Evolutionary conservation across 92 coral and sea anemone genomes (phyloP), one percentile per base, ranked within the genome.

Genomic region (Galaxea fascicularis): DNA sequence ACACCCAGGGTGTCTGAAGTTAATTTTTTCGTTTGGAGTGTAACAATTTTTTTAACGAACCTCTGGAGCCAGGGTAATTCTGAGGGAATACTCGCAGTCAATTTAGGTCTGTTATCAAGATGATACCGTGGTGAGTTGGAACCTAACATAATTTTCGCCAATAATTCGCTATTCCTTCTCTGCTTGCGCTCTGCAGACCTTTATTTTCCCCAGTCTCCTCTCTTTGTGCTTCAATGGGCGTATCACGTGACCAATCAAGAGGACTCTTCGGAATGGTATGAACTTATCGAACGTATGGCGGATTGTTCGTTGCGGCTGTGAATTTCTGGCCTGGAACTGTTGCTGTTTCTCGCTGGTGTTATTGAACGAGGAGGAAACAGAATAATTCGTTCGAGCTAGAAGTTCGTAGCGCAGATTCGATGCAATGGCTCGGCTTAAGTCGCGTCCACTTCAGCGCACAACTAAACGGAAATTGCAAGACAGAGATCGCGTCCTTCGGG

Each of bases 191-290:
- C n/a, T n/a, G n/a, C n/a, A n/a, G 41, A 35, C 41, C 41, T 6
- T 35, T 35, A 6, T 35, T 17, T 3, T 16, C 8, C 53, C 80
- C 25, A 76, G 68, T 57, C 80, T 35, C 4, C 30, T 29, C 21
- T 18, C 10, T 3, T 35, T 63, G 39, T 25, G 26, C 13, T 11
- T 0, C 44, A 18, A 0, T 0, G 6, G 30, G 27, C 22, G 31
- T 58, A 21, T 74, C 93, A 90, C 93, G 93, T 90, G 93, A 90
- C 74, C 71, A 78, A 44, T 45, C 72, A 71, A 64, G 67, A 72
- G 78, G 80, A 90, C 91, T 82, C 53, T 64, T 88, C 87, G 94
- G 94, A 91, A 78, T 85, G 94, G 94, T 82, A 54, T 70, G 86
- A 82, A 82, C 86, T 82, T 63, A 35, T 35, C 41, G 41, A 35